phyloP scores from a whole-genome alignment of 2,113 vertebrate species.

The Tragelaphus scriptus region DNA sequence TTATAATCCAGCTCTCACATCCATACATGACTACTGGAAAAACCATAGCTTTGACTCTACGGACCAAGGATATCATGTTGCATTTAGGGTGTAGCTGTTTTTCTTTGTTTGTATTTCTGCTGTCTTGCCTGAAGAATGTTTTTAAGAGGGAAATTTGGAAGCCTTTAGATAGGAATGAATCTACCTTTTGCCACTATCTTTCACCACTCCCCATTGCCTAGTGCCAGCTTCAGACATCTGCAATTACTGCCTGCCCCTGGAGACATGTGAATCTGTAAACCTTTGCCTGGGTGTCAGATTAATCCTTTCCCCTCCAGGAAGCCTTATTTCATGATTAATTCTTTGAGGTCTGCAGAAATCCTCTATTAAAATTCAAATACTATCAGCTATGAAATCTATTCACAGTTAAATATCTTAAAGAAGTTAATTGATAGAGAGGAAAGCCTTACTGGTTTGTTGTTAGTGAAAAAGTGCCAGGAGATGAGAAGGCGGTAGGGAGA shows the following conservation, averaged over 20 bases:
- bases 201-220: rapidly evolving
- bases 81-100: neutral
- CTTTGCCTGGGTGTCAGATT: neutral
- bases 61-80: neutral
- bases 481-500: neutral
- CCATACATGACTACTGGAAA: neutral
- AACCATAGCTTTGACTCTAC: neutral
- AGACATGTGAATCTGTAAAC: neutral
- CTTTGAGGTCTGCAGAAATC: neutral
- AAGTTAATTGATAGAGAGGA: neutral
- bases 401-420: neutral
- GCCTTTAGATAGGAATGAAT: neutral
- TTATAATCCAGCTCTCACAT: neutral
- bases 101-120: neutral
- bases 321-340: neutral
- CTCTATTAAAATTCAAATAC: neutral
- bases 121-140: neutral
- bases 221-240: neutral
- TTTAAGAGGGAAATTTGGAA: neutral
- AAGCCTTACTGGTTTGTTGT: neutral
- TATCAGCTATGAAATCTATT: neutral
- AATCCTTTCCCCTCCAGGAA: neutral
- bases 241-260: neutral
- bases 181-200: neutral
- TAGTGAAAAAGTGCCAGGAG: neutral